Evolutionary conservation across 2,113 vertebrate genomes (phyloP), one percentile per base, ranked within the genome.

Genomic region (Chionomys nivalis): DNA sequence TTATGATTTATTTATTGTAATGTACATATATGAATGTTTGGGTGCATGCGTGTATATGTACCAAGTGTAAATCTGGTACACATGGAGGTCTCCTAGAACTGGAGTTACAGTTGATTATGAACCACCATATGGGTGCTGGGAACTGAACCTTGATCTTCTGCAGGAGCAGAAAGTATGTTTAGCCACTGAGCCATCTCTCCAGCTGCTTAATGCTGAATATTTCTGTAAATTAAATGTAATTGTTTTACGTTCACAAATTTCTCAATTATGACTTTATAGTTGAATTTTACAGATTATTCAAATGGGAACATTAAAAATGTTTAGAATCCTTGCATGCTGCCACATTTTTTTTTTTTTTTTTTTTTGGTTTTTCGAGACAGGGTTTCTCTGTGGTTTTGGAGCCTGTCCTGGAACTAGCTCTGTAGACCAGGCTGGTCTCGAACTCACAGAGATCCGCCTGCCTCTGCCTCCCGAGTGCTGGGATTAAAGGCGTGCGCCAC

Each of bases 141-240:
- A 42, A 44, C 39, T 85, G 4, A 65, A 85, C 17, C 39, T 31
- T 61, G 14, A 16, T 65, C 7, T 19, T 85, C 39, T 85, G 39
- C 16, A 65, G 31, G 8, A 85, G 58, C 16, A 85, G 16, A 39
- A 85, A 65, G 58, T 63, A 28, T 2, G 44, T 14, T 31, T 85
- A 65, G 44, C 39, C 61, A 44, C 39, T 44, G 82, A 44, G 16
- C 26, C 58, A 31, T 65, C 58, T 44, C 26, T 85, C 14, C 26
- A 85, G 58, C 14, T 0, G 14, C 82, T 11, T 39, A 65, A 39
- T 44, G 14, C 3, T 31, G 26, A 65, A 44, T 65, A 44, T 55
- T 70, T 9, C 55, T 97, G 93, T 70, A 79, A 96, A 94, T 96
- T 96, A 96, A 89, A 97, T 96, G 42, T 44, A 58, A 65, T 90